Evolutionary conservation across 2,113 vertebrate species (phyloP).

Genomic region (Siphamia tubifer): DNA sequence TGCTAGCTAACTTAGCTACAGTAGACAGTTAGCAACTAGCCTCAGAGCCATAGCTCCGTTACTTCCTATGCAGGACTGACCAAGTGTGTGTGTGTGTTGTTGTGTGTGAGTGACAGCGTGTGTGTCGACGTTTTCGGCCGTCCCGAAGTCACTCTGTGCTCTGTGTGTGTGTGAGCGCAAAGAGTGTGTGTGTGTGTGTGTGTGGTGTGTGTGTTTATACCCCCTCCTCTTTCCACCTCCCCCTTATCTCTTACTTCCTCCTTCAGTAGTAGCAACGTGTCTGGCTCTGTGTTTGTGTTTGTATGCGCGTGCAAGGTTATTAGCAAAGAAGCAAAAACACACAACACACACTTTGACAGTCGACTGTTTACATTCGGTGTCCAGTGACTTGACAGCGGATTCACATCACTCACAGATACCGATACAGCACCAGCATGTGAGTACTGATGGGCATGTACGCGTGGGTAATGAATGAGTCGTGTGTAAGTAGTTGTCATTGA

Average conservation of each 20-base stretch:
- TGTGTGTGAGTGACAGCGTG: conserved; percentile 5
- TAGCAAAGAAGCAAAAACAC: conserved; percentile 23
- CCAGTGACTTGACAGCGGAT: conserved; percentile 60
- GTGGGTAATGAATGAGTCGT: background rate
- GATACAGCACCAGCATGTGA: conserved; percentile 59
- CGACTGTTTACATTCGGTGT: conserved; percentile 61
- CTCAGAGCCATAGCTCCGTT: conserved; percentile 25
- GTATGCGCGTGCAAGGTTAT: conserved; percentile 17
- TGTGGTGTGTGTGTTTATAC: background rate
- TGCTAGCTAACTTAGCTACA: conserved; percentile 68
- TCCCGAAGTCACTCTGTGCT: conserved; percentile 42
- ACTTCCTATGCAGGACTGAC: conserved; percentile 6
- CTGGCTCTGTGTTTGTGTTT: background rate
- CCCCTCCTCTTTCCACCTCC: background rate
- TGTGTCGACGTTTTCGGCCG: conserved; percentile 27
- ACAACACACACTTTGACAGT: conserved; percentile 23
- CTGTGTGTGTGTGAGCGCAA: background rate
- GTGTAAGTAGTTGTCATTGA: background rate
- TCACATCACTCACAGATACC: conserved; percentile 27
- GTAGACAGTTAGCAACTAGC: conserved; percentile 64
- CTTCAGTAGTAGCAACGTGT: conserved; percentile 3
- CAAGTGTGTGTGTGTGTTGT: background rate
- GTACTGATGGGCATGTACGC: conserved; percentile 36
- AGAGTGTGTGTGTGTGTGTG: background rate
- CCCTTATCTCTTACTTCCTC: conserved; percentile 13